Evolutionary conservation across 2,888 invertebrate species (phyloP), one percentile per base, ranked within the genome.

Genomic region (Pasiphila rectangulata): DNA sequence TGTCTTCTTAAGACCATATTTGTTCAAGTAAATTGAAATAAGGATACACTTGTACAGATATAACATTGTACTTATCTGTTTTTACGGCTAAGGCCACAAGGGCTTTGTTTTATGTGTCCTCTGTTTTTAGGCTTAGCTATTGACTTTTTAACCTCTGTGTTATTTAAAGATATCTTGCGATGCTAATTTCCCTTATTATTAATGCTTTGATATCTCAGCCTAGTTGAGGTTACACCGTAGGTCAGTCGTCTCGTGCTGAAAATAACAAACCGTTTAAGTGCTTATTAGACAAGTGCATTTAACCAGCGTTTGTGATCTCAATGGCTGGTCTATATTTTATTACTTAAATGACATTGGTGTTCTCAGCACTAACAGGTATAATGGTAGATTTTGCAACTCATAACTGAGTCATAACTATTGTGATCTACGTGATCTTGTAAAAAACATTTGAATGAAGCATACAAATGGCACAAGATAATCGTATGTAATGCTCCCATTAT

Each of bases 161-260:
- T n/a, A n/a, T n/a, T n/a, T n/a, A n/a, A n/a, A n/a, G n/a, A n/a
- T n/a, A n/a, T n/a, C n/a, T n/a, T n/a, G n/a, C n/a, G n/a, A n/a
- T n/a, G n/a, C n/a, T n/a, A n/a, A n/a, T n/a, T n/a, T n/a, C n/a
- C n/a, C n/a, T n/a, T n/a, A n/a, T n/a, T n/a, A n/a, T n/a, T n/a
- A n/a, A n/a, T n/a, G n/a, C n/a, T n/a, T n/a, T n/a, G n/a, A n/a
- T n/a, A n/a, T n/a, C n/a, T n/a, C n/a, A n/a, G n/a, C n/a, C 13
- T 32, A 27, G 24, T 19, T 36, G 19, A 45, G 16, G 37, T 20
- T 16, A 10, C 35, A 12, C n/a, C 32, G 25, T 42, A 38, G 37
- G 42, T 47, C 37, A 42, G 27, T 10, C 12, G 43, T 37, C 41
- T 43, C 40, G 47, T 40, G 46, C 40, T 21, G 43, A 32, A 36